A percentile compares a stretch with the other conserved stretches of the same genome.
Conservation (phyloP, 2,888 invertebrate species). For the Megamerina dolium region DNA sequence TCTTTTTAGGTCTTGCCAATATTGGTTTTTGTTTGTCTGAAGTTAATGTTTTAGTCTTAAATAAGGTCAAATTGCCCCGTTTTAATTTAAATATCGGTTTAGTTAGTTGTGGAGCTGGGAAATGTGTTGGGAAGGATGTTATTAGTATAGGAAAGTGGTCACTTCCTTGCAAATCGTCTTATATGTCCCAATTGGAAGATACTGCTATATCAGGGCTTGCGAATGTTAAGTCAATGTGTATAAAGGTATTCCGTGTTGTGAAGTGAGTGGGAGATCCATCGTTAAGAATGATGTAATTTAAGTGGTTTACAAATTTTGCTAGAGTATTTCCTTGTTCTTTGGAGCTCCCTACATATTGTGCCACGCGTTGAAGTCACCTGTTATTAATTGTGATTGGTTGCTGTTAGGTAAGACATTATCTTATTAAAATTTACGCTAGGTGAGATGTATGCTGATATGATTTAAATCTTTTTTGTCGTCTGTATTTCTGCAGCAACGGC, state of each 20-base stretch:
- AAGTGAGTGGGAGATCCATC: constrained; percentile 14
- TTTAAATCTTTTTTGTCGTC: constrained; percentile 13
- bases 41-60: too few species aligned
- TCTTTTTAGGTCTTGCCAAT: too few species aligned
- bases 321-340: constrained; percentile 3
- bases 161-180: neutral
- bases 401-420: neutral
- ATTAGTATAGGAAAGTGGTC: constrained; percentile 6
- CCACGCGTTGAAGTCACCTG: constrained; percentile 8
- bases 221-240: constrained; percentile 16
- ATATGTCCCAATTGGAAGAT: neutral
- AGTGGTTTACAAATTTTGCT: constrained; percentile 4
- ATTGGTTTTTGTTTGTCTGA: too few species aligned
- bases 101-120: too few species aligned
- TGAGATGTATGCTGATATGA: constrained; percentile 13
- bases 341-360: neutral
- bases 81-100: too few species aligned
- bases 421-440: neutral
- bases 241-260: constrained; percentile 16
- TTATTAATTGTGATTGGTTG: neutral
- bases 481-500: too few species aligned
- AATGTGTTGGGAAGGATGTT: constrained; percentile 1
- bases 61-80: too few species aligned
- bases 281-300: constrained; percentile 2
- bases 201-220: constrained; percentile 2